Base-by-base conservation (phyloP, 2,797 vertebrate genomes). In the Sebastes paucispinis region DNA sequence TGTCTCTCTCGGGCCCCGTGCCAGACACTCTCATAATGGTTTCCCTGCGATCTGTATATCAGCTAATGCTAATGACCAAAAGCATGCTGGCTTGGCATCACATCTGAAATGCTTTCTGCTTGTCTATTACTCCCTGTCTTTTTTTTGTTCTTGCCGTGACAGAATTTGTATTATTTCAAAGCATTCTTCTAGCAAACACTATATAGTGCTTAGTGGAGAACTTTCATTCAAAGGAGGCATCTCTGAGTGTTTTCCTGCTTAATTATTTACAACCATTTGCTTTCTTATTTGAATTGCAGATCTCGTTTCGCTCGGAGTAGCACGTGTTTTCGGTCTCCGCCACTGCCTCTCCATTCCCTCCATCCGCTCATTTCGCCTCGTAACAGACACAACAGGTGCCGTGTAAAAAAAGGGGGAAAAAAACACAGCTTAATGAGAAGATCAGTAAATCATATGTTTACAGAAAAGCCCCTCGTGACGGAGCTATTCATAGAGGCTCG, bases 181-280 rank as follows among this genome's bases (percentile, higher is more conserved):
- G 59, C 32, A 25, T 63, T 39, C 52, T 67, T 66, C 62, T 20
- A 39, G 60, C 18, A 24, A 87, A 82, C 71, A 68, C 72, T 4
- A 5, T 1, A 29, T 1, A 29, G 60, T 14, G 65, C 65, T 76
- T 62, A n/a, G 58, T n/a, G 72, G 22, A 85, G 69, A 82, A 85
- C 79, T 77, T 83, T 76, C 77, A 85, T 82, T 92, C 73, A 81
- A 77, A 89, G 36, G 77, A 59, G 65, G 60, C 77, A 75, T 82
- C 82, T 87, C 80, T 68, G 73, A 81, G 70, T 78, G 80, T 88
- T 82, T 89, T 84, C 50, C 74, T 85, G 8, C 75, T 94, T 69
- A 89, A 92, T 91, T 88, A 91, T 93, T 90, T 91, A 89, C 77
- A 82, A 55, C 70, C 71, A 7, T 85, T 87, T 88, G 84, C 80